phyloP scores from a whole-genome alignment of 2,113 vertebrate species.

The Trematocara zebra region DNA sequence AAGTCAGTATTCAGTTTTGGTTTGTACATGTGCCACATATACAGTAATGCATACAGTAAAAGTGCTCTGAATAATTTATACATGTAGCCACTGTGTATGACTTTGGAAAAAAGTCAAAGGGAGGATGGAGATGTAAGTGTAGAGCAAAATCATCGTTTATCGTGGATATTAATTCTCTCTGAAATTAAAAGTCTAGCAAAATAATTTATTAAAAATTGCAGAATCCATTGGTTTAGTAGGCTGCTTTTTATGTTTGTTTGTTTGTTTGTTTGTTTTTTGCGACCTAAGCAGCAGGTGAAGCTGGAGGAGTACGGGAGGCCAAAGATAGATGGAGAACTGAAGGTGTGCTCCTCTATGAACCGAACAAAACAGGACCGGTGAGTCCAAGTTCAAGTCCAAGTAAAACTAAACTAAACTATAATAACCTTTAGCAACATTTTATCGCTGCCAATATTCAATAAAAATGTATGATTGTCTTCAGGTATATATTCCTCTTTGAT shows the following conservation, averaged over 20 bases:
- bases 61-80: not conserved
- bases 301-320: slow-evolving; percentile 93
- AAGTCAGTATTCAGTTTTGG: not conserved
- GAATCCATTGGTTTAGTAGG: not conserved
- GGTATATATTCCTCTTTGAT: slow-evolving; percentile 97
- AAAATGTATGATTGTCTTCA: slow-evolving; percentile 46
- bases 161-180: not conserved
- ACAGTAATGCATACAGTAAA: not conserved
- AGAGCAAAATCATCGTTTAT: not conserved
- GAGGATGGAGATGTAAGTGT: not conserved
- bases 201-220: not conserved
- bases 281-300: slow-evolving; percentile 83
- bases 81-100: not conserved
- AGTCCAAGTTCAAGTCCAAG: not conserved
- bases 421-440: not conserved
- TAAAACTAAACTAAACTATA: not conserved
- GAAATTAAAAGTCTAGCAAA: not conserved
- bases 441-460: not conserved
- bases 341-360: slow-evolving; percentile 92
- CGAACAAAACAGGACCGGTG: slow-evolving; percentile 96
- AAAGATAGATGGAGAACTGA: slow-evolving; percentile 95
- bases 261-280: not conserved
- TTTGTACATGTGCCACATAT: not conserved
- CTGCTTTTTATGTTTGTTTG: not conserved
- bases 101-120: not conserved